phyloP scores from a whole-genome alignment of 2,888 invertebrate species.

The Lissocephala sabroskyi region DNA sequence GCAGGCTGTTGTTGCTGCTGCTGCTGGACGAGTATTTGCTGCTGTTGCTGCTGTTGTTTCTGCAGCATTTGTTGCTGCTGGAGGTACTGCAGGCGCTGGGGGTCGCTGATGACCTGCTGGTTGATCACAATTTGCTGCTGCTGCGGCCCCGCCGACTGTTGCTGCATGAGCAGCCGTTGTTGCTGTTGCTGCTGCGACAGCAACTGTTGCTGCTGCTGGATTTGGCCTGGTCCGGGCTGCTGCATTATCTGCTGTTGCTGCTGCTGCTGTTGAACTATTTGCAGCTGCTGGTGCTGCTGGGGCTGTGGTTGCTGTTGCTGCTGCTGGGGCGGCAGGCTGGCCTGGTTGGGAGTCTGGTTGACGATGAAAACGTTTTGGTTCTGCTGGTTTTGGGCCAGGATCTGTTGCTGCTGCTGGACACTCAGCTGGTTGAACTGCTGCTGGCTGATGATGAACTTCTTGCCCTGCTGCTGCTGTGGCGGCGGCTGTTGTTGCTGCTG shows the following conservation, averaged over 20 bases:
- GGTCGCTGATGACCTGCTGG: constrained; percentile 69
- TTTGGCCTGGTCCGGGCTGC: no score
- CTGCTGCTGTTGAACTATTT: constrained; percentile 43
- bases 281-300: constrained; percentile 46
- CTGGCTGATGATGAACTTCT: constrained; percentile 75
- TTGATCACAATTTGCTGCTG: constrained; percentile 70
- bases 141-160: constrained; percentile 50
- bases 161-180: constrained; percentile 67
- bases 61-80: constrained; percentile 66
- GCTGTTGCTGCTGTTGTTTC: constrained; percentile 48
- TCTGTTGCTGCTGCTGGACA: constrained; percentile 74
- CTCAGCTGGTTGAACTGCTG: constrained; percentile 79
- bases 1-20: constrained; percentile 73
- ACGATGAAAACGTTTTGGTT: constrained; percentile 72
- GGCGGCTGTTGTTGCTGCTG: constrained; percentile 48
- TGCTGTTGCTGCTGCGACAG: constrained; percentile 29
- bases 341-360: constrained; percentile 65
- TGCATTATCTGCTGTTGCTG: constrained; percentile 45
- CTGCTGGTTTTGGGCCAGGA: constrained; percentile 71
- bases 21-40: constrained; percentile 47
- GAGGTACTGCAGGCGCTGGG: constrained; percentile 68
- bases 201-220: constrained; percentile 3
- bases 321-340: constrained; percentile 68
- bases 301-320: constrained; percentile 38
- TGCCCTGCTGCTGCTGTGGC: constrained; percentile 50